Base-by-base conservation (phyloP, 2,888 invertebrate species). In the Hipparchia semele region DNA sequence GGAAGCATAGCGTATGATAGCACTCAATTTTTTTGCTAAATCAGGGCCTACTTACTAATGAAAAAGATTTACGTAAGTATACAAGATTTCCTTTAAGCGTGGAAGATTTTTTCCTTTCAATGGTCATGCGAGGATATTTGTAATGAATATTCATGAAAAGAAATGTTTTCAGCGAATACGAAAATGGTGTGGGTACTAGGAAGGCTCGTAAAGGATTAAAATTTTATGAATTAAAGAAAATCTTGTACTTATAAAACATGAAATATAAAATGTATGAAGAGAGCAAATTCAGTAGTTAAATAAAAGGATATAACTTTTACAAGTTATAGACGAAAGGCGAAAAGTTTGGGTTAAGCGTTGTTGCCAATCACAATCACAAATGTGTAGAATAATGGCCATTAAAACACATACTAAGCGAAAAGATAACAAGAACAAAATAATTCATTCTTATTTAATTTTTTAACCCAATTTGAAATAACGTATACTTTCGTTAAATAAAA, bases 11-110 rank as follows among this genome's bases (percentile, higher is more conserved):
- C 78, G 77, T 78, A 79, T 79, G 76, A 77, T 75, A 79, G 76
- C 74, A 74, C 75, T 73, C 74, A 58, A 58, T 74, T 73, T 70
- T 75, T 69, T 73, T 39, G 68, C 71, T 76, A 74, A 65, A 74
- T 70, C 73, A 62, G 70, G 72, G 68, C 71, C 56, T 56, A 56
- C 56, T 61, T 69, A 75, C 73, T 73, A 73, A 76, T 73, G 73
- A 76, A 79, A 78, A 77, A 79, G 72, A 68, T 72, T 74, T 74
- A 64, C 68, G 71, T 23, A 23, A 23, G 23, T 23, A 23, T 74
- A 79, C 76, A 79, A 75, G 77, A 80, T 80, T 79, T 78, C 78
- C 79, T 79, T 77, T 75, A 70, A 71, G 68, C 73, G 72, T 76
- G 75, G 71, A 73, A 75, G 74, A 78, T 73, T 56, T 72, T 76